Conservation (phyloP, 2,888 invertebrate species). For the Xiphydria camelus region DNA sequence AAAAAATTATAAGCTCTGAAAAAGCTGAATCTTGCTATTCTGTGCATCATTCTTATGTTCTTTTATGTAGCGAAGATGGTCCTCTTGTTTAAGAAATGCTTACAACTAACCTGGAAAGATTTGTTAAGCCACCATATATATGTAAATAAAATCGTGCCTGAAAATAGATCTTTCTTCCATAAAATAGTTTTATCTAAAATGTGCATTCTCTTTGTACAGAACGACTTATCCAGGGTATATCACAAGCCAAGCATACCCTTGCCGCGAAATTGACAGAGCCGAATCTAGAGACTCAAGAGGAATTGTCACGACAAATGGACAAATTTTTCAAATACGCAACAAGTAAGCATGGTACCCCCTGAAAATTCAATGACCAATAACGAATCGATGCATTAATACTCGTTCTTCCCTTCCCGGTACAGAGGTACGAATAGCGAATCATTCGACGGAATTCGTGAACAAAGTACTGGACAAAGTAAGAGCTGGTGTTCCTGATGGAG, state of each 20-base stretch:
- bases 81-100: no score
- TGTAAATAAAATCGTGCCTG: background rate
- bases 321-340: conserved; percentile 70
- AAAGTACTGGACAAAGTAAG: conserved; percentile 86
- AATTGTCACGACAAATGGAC: conserved; percentile 72
- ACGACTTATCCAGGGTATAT: conserved; percentile 76
- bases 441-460: conserved; percentile 93
- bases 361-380: conserved; percentile 4
- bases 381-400: no score
- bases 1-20: no score
- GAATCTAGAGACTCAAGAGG: conserved; percentile 63
- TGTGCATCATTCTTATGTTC: no score
- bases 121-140: background rate
- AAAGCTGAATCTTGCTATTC: no score
- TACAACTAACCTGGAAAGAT: no score
- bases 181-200: conserved; percentile 8
- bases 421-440: conserved; percentile 88
- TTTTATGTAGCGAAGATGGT: no score
- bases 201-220: conserved; percentile 61
- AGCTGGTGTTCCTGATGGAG: conserved; percentile 76
- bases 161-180: no score
- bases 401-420: no score
- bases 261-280: conserved; percentile 68
- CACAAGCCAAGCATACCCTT: conserved; percentile 76
- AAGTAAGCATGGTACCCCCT: conserved; percentile 64